Conservation (phyloP, 1,140 invertebrate species). For the Apis dorsata region DNA sequence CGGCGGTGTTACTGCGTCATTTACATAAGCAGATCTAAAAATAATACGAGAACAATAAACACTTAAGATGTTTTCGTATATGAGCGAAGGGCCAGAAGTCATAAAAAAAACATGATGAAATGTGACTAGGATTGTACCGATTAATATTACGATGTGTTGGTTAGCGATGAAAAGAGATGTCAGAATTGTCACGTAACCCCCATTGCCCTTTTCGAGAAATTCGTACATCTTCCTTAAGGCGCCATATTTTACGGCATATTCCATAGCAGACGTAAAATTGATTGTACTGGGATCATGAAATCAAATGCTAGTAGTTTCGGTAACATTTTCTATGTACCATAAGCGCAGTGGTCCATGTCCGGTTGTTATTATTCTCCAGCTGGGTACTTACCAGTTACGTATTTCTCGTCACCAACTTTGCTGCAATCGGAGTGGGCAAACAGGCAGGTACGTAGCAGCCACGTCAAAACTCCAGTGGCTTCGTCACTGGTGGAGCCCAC, state of each 20-base stretch:
- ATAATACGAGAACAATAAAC: constrained; percentile 72
- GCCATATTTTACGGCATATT: constrained; percentile 81
- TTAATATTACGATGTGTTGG: constrained; percentile 2
- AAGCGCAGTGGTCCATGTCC: constrained; percentile 82
- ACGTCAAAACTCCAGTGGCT: constrained; percentile 95
- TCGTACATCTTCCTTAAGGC: constrained; percentile 75
- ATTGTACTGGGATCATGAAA: constrained; percentile 44
- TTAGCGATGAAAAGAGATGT: constrained; percentile 13
- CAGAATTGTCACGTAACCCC: constrained; percentile 50
- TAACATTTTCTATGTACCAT: constrained; percentile 53
- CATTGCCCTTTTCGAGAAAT: constrained; percentile 56
- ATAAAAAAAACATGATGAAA: constrained; percentile 19
- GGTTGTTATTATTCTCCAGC: constrained; percentile 86
- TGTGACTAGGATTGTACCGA: not conserved
- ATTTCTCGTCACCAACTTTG: constrained; percentile 96
- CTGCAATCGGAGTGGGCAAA: constrained; percentile 95
- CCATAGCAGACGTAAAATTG: constrained; percentile 62
- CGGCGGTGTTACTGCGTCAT: constrained; percentile 74
- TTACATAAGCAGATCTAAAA: constrained; percentile 77
- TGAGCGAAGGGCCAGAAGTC: constrained; percentile 25
- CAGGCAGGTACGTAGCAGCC: constrained; percentile 94
- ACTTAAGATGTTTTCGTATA: constrained; percentile 46
- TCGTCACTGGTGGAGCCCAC: constrained; percentile 90
- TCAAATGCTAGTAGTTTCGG: constrained; percentile 47
- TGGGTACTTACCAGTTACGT: constrained; percentile 95